Percentiles rank a stretch among this genome's conserved stretches.
Conservation (phyloP, 2,113 vertebrate genomes). For the Anoura caudifer region DNA sequence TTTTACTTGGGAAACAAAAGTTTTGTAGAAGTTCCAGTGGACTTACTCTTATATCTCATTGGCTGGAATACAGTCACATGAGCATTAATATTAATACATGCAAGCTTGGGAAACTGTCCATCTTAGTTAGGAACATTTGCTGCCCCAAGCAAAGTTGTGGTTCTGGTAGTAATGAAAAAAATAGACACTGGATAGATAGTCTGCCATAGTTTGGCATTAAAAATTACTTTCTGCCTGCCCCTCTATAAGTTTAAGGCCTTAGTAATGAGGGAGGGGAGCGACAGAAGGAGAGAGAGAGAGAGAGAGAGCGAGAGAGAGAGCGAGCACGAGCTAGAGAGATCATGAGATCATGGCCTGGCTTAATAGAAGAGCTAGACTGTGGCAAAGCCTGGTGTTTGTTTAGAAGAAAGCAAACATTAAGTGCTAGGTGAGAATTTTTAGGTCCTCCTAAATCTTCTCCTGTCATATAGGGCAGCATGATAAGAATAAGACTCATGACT, state of each 20-base stretch:
- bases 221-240: background rate
- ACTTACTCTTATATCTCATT: background rate
- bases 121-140: background rate
- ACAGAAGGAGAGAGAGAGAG: fast-evolving
- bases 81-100: background rate
- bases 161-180: background rate
- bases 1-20: background rate
- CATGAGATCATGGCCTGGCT: background rate
- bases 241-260: background rate
- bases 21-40: background rate
- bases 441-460: background rate
- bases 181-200: background rate
- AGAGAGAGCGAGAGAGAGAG: background rate
- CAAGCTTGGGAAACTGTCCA: background rate
- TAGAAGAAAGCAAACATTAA: background rate
- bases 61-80: background rate
- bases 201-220: background rate
- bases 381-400: background rate
- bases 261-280: background rate
- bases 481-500: background rate
- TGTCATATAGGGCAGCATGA: background rate
- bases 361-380: background rate
- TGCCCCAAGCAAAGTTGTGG: background rate
- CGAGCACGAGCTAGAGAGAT: no score
- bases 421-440: background rate